Conservation (phyloP, 1,140 invertebrate species). For the Nomia melanderi region DNA sequence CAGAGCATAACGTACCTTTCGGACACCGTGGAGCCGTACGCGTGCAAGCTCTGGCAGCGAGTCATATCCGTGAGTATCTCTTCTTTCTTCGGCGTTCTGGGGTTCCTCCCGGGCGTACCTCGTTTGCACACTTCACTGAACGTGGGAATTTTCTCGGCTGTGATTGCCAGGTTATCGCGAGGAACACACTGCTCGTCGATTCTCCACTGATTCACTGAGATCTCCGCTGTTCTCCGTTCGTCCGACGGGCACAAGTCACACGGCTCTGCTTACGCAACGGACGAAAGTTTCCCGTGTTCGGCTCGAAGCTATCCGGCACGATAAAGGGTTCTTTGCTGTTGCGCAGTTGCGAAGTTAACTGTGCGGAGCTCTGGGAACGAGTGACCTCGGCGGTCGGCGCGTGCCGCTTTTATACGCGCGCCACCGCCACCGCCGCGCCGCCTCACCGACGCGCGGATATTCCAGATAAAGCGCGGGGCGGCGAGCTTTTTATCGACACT, state of each 20-base stretch:
- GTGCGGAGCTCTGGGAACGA: constrained; percentile 11
- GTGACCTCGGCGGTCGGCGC: constrained; percentile 20
- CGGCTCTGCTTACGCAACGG: constrained; percentile 38
- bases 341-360: too few relatives aligned
- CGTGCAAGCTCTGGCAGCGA: constrained; percentile 63
- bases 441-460: constrained; percentile 19
- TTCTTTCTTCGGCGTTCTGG: background rate
- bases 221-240: background rate
- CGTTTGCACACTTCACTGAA: constrained; percentile 67
- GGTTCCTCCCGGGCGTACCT: constrained; percentile 14
- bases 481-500: constrained; percentile 43
- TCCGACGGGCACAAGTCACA: background rate
- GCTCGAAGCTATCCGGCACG: too few relatives aligned
- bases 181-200: background rate
- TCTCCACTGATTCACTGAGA: constrained; percentile 24
- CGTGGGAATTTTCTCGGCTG: constrained; percentile 48
- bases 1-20: constrained; percentile 56
- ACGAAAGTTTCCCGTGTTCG: background rate
- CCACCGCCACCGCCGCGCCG: background rate
- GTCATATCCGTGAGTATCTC: constrained; percentile 62
- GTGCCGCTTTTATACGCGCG: constrained; percentile 42
- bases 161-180: constrained; percentile 8
- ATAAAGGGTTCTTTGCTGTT: background rate
- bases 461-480: constrained; percentile 35
- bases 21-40: constrained; percentile 39